Base-by-base conservation (phyloP, 2,888 invertebrate genomes). In the Antheraea assamensis region DNA sequence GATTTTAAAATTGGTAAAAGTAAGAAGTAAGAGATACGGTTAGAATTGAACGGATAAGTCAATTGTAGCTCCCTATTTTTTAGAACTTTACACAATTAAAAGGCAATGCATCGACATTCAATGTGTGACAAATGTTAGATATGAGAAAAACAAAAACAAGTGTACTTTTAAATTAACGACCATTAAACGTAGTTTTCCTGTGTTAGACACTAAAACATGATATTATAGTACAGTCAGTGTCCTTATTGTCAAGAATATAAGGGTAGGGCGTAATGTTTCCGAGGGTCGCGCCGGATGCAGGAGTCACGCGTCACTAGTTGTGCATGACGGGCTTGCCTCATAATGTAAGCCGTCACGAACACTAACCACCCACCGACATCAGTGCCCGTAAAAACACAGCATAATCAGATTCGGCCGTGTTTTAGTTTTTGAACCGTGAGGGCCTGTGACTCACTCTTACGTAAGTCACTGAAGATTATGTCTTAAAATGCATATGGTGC, bases 251-350 rank as follows among this genome's bases (percentile, higher is more conserved):
- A 35, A 52, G 30, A 49, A 52, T 70, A 35, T 35, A 79, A 82
- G 85, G 85, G 87, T 84, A 85, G 90, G 90, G 90, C 86, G 90
- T 89, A 89, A 85, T 85, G 88, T 83, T 90, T 90, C 92, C 88
- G 91, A 88, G 91, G 92, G 90, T 85, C 80, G 82, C 80, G 82
- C 88, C 91, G 93, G 93, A 93, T 89, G 91, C 87, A 76, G 80
- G 80, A 87, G 92, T 91, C 92, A 93, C 90, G 94, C 92, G 81
- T 85, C 88, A 89, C 82, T 85, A 88, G 79, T 85, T 85, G 84
- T 83, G 89, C 92, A 87, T 91, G 91, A 90, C 92, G 90, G 85
- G 87, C 68, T 91, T 91, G 89, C 91, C 85, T 88, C 92, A 92
- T 88, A 80, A 77, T 78, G 77, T 75, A 76, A 81, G 72, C 71